A percentile compares a stretch with the other conserved stretches of the same genome.
Evolutionary conservation across 2,797 vertebrate species (phyloP).

Genomic region (Catamblyrhynchus diadema): DNA sequence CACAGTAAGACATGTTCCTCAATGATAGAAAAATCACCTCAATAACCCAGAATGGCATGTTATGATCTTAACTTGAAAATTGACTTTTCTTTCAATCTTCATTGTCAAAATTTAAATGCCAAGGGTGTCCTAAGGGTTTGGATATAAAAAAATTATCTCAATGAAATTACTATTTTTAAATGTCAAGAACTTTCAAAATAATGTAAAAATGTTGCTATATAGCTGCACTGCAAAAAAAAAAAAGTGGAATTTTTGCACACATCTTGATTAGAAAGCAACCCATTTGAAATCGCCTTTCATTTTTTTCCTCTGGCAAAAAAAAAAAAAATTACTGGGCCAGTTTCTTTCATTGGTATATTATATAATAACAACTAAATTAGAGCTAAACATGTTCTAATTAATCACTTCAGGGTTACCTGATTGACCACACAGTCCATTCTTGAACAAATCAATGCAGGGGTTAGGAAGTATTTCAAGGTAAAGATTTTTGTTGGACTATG

Average conservation of each 20-base stretch:
- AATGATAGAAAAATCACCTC: neutral
- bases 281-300: neutral
- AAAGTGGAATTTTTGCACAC: neutral
- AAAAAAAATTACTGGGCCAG: too few species aligned
- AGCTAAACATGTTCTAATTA: neutral
- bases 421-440: neutral
- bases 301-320: neutral
- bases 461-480: neutral
- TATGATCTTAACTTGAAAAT: neutral
- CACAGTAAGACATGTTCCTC: neutral
- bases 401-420: neutral
- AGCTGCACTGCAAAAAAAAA: neutral
- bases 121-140: neutral
- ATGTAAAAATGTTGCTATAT: neutral
- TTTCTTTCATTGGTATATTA: neutral
- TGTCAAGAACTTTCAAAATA: neutral
- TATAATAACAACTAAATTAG: neutral
- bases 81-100: neutral
- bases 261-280: neutral
- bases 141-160: neutral
- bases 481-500: neutral
- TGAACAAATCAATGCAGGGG: neutral
- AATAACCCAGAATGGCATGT: neutral
- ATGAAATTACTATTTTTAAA: neutral
- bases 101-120: neutral